Conservation (phyloP, 2,888 invertebrate species). For the Acrocyrtus sp. region DNA sequence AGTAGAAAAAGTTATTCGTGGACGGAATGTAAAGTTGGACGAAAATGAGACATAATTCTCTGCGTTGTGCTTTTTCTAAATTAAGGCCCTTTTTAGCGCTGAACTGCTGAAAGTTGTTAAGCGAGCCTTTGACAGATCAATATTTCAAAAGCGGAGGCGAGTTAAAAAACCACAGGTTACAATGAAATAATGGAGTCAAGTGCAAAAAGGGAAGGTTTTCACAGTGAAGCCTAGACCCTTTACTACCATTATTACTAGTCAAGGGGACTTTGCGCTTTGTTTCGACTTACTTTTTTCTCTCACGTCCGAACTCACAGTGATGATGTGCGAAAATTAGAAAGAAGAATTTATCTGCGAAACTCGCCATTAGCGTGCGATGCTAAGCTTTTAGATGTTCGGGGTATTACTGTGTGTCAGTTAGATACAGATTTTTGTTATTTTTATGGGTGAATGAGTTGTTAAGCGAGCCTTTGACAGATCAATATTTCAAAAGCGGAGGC, state of each 20-base stretch:
- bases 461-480: not conserved
- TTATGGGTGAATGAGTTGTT: not conserved
- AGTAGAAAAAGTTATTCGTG: conserved; percentile 28
- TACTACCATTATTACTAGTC: no score
- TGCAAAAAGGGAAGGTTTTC: not conserved
- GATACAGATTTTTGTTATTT: no score
- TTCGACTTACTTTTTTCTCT: not conserved
- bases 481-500: not conserved
- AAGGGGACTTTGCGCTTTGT: not conserved
- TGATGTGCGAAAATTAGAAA: not conserved
- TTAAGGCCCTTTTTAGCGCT: not conserved
- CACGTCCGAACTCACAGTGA: not conserved
- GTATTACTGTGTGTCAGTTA: not conserved
- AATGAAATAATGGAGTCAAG: not conserved
- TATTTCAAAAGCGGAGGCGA: not conserved
- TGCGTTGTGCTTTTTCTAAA: not conserved
- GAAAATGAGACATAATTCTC: conserved; percentile 20
- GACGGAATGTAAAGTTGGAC: conserved; percentile 34
- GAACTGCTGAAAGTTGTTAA: not conserved
- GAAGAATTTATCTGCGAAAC: no score
- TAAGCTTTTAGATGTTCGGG: no score
- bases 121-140: not conserved
- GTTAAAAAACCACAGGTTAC: not conserved
- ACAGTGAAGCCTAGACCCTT: no score
- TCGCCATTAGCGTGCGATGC: no score